Percentiles rank a stretch among this genome's conserved stretches.
These are phyloP conservation scores for Parnassius glacialis DNA, from an alignment of 2,888 invertebrate species.

Conservation along the genomic window DNA sequence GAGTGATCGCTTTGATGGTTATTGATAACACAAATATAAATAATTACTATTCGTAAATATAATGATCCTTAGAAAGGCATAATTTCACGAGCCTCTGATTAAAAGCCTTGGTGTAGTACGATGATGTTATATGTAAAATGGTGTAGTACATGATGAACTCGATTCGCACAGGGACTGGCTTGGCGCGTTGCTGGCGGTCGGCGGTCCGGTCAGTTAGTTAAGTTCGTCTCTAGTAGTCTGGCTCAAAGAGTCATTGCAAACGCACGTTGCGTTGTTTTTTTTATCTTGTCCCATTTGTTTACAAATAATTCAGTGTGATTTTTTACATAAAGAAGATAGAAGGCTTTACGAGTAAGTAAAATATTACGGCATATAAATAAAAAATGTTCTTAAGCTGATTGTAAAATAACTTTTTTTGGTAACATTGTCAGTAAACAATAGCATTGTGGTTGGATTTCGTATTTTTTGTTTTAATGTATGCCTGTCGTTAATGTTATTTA, in stretches of 20 bases:
- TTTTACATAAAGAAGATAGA: constrained; percentile 48
- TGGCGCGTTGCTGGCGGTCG: not conserved
- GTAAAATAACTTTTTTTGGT: not conserved
- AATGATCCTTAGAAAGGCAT: not conserved
- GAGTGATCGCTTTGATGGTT: too few relatives aligned
- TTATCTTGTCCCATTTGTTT: constrained; percentile 51
- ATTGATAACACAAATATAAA: too few relatives aligned
- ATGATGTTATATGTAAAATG: too few relatives aligned
- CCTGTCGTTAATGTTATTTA: constrained; percentile 1
- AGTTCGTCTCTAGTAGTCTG: constrained; percentile 49
- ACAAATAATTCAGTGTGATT: constrained; percentile 62
- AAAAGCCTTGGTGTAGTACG: constrained; percentile 14
- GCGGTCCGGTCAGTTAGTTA: not conserved
- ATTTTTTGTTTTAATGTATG: constrained; percentile 10
- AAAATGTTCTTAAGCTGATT: not conserved
- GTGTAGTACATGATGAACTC: constrained; percentile 44
- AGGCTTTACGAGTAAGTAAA: constrained; percentile 66
- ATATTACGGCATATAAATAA: constrained; percentile 31
- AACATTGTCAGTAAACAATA: constrained; percentile 8
- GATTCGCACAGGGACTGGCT: constrained; percentile 46
- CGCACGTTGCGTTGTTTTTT: constrained; percentile 43
- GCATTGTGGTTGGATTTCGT: constrained; percentile 6
- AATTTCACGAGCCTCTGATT: not conserved
- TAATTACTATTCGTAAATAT: not conserved
- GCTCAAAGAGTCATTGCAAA: constrained; percentile 48